Base-by-base conservation (phyloP, 2,113 vertebrate genomes). In the Irena cyanogastra region DNA sequence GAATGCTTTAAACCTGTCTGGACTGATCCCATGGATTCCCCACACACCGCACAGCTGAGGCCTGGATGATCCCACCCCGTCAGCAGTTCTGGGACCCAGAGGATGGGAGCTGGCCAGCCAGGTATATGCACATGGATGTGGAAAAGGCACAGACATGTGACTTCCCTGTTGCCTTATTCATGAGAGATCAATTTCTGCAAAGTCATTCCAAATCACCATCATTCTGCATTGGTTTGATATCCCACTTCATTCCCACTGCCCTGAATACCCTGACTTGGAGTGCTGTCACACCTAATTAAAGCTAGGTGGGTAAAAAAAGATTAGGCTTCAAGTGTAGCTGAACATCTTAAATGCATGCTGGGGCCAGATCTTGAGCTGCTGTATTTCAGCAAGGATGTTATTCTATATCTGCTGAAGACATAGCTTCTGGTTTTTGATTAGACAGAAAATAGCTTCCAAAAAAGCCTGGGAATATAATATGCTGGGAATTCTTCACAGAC, bases 401-500 rank as follows among this genome's bases (percentile, higher is more conserved):
- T 74, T 95, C 81, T 82, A 64, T 94, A 94, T 92, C 91, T 90
- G 56, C 83, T 91, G 89, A 95, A 96, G 89, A 95, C 81, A 89
- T 57, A 87, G 89, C 91, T 97, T 93, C 89, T 96, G 89, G 3
- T 13, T 84, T 95, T 90, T 75, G 83, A 91, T 97, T 96, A 95
- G 63, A 42, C 64, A 86, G 80, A 92, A 86, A 94, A 92, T 52
- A 89, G 76, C 79, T 93, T 88, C 60, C 84, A 83, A 94, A 96
- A 95, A 94, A 83, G 76, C 76, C 79, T 93, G 90, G 92, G 96
- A 95, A 96, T 96, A 96, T 95, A 94, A 94, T 96, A 92, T 95
- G 69, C 85, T 96, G 94, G 72, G 93, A 92, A 96, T 93, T 93
- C 56, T 91, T 93, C 86, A 96, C 68, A 94, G 88, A 74, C 61